A percentile compares a stretch with the other conserved stretches of the same genome.
phyloP scores from a whole-genome alignment of 2,113 vertebrate genomes.

The Zingel zingel region DNA sequence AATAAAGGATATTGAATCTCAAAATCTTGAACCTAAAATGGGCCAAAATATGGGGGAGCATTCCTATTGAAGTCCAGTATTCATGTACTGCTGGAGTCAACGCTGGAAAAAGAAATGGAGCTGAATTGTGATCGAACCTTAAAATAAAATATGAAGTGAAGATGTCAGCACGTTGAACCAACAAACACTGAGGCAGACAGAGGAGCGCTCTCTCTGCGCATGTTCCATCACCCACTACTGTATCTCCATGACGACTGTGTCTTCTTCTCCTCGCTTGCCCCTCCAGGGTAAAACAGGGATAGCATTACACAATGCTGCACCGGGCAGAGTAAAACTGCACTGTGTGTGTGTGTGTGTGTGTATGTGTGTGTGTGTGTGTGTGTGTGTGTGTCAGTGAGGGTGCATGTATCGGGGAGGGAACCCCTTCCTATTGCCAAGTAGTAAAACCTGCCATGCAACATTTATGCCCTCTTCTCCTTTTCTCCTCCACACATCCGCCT shows the following conservation, averaged over 20 bases:
- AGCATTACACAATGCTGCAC: conserved; percentile 37
- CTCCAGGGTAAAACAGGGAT: conserved; percentile 60
- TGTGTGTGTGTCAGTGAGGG: conserved; percentile 45
- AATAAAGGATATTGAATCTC: too few relatives aligned
- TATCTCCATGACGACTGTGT: background rate
- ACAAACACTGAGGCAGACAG: background rate
- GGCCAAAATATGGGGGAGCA: too few relatives aligned
- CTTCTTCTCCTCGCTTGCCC: background rate
- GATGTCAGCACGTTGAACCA: background rate
- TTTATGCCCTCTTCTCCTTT: conserved; percentile 56
- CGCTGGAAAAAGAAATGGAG: too few relatives aligned
- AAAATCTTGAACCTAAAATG: too few relatives aligned
- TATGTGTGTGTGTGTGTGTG: conserved; percentile 20
- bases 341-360: conserved; percentile 42
- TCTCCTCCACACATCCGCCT: conserved; percentile 10
- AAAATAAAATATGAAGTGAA: background rate
- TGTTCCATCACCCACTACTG: conserved; percentile 27
- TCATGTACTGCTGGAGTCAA: too few relatives aligned
- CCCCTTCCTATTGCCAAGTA: conserved; percentile 66
- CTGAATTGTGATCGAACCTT: background rate
- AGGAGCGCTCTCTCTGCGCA: background rate
- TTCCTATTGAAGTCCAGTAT: too few relatives aligned
- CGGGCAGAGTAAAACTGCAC: conserved; percentile 9
- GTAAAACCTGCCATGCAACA: conserved; percentile 74
- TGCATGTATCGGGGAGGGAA: conserved; percentile 51